phyloP scores from a whole-genome alignment of 2,113 vertebrate genomes.

The Calypte anna region DNA sequence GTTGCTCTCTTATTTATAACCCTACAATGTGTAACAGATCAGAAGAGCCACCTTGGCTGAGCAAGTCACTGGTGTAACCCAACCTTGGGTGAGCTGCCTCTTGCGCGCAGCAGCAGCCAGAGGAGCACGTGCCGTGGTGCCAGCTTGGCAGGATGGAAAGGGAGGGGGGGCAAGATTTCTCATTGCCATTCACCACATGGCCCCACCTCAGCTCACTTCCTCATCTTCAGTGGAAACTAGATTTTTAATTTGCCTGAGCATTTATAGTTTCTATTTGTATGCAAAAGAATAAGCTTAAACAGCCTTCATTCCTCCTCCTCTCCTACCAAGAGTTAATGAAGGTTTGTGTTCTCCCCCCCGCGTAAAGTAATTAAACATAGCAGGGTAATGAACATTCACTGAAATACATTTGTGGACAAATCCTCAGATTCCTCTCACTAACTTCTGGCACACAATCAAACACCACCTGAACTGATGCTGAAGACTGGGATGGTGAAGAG shows the following conservation, averaged over 20 bases:
- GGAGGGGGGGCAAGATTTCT: accelerated
- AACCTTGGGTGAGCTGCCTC: conserved; percentile 26
- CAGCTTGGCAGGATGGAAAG: not conserved
- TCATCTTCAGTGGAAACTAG: not conserved
- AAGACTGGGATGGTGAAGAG: too few relatives aligned
- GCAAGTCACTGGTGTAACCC: conserved; percentile 10
- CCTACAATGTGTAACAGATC: conserved; percentile 42
- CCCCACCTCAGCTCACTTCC: not conserved
- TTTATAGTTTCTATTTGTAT: not conserved
- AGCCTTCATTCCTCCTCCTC: not conserved
- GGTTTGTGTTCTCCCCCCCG: not conserved
- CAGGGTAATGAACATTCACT: not conserved
- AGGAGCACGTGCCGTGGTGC: not conserved
- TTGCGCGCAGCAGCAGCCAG: not conserved
- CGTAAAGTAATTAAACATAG: not conserved
- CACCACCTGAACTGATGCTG: not conserved
- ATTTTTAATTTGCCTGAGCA: not conserved
- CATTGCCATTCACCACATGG: not conserved
- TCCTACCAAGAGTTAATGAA: not conserved
- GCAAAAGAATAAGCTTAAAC: not conserved
- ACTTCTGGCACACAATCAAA: not conserved
- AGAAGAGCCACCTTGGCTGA: conserved; percentile 65
- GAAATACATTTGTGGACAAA: not conserved
- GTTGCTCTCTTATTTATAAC: conserved; percentile 53
- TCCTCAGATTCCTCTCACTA: not conserved